phyloP scores from a whole-genome alignment of 64 coral and sea anemone species.

The Montipora efflorescens region DNA sequence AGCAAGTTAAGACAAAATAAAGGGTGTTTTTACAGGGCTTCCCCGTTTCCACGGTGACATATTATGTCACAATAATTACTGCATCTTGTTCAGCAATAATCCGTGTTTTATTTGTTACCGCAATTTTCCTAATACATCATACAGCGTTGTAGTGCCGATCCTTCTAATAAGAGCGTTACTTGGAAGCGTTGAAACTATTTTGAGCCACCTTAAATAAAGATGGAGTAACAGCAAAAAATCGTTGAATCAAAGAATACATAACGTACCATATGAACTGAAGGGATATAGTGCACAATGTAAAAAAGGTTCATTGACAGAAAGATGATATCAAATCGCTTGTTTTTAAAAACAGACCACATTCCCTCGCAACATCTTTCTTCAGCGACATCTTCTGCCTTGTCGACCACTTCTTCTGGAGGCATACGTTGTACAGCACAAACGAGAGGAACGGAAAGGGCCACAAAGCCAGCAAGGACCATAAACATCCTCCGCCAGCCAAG shows the following conservation, averaged over 20 bases:
- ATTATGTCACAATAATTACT: too few relatives aligned
- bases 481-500: slow-evolving; percentile 25
- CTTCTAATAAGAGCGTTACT: too few relatives aligned
- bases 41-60: too few relatives aligned
- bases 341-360: neutral
- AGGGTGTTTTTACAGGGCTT: too few relatives aligned
- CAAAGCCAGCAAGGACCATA: slow-evolving; percentile 40
- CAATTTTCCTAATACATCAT: too few relatives aligned
- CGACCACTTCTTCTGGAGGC: neutral
- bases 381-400: neutral
- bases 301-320: slow-evolving; percentile 11
- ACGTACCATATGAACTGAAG: slow-evolving; percentile 23
- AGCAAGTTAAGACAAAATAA: too few relatives aligned
- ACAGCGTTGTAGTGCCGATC: too few relatives aligned
- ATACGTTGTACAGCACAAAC: neutral
- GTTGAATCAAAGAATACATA: neutral
- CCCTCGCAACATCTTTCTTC: neutral
- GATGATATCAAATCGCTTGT: slow-evolving; percentile 24
- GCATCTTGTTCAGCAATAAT: too few relatives aligned
- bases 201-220: neutral
- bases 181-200: too few relatives aligned
- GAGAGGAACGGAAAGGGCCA: neutral
- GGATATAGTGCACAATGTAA: slow-evolving; percentile 10
- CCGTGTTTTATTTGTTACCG: too few relatives aligned
- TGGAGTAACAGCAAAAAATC: neutral